phyloP scores from a whole-genome alignment of 2,888 invertebrate genomes.

The Lapara coniferarum region DNA sequence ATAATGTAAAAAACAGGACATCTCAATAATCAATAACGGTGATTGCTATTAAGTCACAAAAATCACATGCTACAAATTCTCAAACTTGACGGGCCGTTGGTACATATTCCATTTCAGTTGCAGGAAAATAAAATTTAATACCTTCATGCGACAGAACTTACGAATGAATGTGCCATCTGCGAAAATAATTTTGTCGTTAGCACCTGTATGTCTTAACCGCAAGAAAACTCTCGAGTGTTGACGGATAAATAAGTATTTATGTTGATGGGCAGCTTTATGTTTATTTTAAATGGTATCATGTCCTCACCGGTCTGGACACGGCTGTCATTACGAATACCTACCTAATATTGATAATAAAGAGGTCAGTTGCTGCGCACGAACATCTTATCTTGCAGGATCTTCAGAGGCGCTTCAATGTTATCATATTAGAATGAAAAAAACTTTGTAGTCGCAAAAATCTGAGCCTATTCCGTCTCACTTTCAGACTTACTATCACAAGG shows the following conservation, averaged over 20 bases:
- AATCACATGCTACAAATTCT: conserved; percentile 29
- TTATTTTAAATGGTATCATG: conserved; percentile 23
- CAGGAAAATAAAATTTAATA: conserved; percentile 36
- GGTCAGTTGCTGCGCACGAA: not conserved
- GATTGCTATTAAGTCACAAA: conserved; percentile 43
- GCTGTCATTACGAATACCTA: not conserved
- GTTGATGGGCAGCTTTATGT: conserved; percentile 24
- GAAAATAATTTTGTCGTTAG: conserved; percentile 29
- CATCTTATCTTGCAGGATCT: not conserved
- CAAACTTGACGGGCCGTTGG: not conserved
- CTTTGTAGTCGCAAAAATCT: not conserved
- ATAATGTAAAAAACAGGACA: conserved; percentile 35
- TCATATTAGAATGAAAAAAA: not conserved
- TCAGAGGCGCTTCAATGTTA: not conserved
- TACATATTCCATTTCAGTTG: conserved; percentile 26
- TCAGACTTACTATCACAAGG: not conserved
- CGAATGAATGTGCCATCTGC: conserved; percentile 48
- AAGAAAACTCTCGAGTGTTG: conserved; percentile 24
- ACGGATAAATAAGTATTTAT: conserved; percentile 27
- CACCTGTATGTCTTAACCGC: conserved; percentile 35
- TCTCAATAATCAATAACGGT: conserved; percentile 53
- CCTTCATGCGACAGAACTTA: conserved; percentile 49
- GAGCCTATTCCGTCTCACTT: conserved; percentile 29
- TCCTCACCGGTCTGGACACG: conserved; percentile 5
- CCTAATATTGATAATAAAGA: not conserved